phyloP scores from a whole-genome alignment of 2,113 vertebrate species.

The Pristiophorus japonicus region DNA sequence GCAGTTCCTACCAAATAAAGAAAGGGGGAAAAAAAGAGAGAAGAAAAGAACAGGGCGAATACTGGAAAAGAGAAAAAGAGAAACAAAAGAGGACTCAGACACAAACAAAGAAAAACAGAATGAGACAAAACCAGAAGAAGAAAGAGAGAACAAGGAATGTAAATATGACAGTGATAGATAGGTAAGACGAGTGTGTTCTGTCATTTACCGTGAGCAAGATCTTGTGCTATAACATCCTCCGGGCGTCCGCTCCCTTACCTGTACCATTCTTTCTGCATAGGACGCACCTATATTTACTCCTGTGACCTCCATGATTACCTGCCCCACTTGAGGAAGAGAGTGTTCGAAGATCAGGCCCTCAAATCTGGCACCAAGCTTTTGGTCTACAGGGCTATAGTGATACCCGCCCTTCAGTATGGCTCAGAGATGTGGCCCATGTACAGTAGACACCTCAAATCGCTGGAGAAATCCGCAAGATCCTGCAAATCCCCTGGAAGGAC shows the following conservation, averaged over 20 bases:
- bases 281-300: neutral
- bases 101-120: neutral
- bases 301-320: neutral
- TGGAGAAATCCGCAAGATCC: too few relatives aligned
- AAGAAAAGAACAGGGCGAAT: neutral
- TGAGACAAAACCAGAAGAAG: neutral
- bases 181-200: too few relatives aligned
- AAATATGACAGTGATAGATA: too few relatives aligned
- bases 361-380: too few relatives aligned
- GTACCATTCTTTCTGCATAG: neutral
- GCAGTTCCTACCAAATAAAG: neutral
- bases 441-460: too few relatives aligned
- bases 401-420: too few relatives aligned
- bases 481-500: too few relatives aligned
- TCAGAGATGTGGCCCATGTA: too few relatives aligned
- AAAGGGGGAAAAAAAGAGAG: neutral
- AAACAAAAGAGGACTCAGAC: neutral
- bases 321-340: too few relatives aligned
- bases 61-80: neutral
- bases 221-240: neutral
- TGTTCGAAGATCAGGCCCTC: too few relatives aligned
- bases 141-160: neutral
- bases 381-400: too few relatives aligned
- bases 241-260: too few relatives aligned
- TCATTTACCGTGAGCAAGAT: neutral